A percentile compares a stretch with the other conserved stretches of the same genome.
These are phyloP conservation scores for Pseudochirops corinnae DNA, from an alignment of 2,797 vertebrate genomes.

Conservation along the genomic window DNA sequence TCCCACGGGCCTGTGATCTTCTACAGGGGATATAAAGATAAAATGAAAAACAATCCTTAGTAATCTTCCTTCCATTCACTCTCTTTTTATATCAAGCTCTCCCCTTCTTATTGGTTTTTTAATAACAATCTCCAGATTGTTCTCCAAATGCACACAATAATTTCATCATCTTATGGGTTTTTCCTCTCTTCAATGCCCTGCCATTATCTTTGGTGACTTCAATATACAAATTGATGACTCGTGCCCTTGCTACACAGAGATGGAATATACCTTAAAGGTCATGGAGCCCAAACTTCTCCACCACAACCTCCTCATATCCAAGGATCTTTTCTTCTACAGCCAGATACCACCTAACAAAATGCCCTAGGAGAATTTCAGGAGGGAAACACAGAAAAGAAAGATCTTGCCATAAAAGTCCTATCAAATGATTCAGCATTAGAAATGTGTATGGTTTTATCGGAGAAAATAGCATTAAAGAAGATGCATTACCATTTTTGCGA, in stretches of 20 bases:
- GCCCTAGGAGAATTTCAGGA: not conserved
- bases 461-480: not conserved
- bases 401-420: not conserved
- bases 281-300: not conserved
- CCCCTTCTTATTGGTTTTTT: not conserved
- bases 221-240: not conserved
- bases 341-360: not conserved
- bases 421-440: not conserved
- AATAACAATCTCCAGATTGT: not conserved
- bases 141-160: not conserved
- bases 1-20: too few relatives aligned
- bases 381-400: not conserved
- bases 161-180: too few relatives aligned
- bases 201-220: not conserved
- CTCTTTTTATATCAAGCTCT: not conserved
- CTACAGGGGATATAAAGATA: not conserved
- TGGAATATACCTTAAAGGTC: not conserved
- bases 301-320: not conserved
- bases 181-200: too few relatives aligned
- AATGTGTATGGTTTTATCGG: not conserved
- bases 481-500: not conserved
- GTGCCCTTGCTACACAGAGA: not conserved
- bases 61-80: not conserved
- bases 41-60: not conserved
- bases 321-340: not conserved